Conservation (phyloP, 37 sponge, comb jelly and placozoan species). For the Hormiphora californensis region DNA sequence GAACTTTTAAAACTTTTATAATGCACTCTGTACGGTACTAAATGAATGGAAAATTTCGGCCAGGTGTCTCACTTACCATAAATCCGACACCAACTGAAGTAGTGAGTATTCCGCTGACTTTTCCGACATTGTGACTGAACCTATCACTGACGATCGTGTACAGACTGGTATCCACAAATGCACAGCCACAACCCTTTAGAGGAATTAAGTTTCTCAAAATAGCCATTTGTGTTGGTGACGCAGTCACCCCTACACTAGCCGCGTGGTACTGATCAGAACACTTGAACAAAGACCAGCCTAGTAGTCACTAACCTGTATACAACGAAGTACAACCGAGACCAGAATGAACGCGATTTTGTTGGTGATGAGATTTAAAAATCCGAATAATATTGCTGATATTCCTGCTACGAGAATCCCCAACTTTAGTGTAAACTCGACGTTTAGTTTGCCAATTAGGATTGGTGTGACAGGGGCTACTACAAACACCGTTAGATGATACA, state of each 20-base stretch:
- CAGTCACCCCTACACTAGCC: too few relatives aligned
- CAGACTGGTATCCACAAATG: constrained; percentile 48
- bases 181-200: constrained; percentile 45
- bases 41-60: background rate
- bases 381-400: background rate
- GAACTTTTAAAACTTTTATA: background rate
- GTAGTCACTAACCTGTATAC: background rate
- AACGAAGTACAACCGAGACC: constrained; percentile 4
- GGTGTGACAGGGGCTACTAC: constrained; percentile 23
- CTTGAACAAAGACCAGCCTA: too few relatives aligned
- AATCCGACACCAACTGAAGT: constrained; percentile 29
- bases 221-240: too few relatives aligned
- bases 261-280: too few relatives aligned
- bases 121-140: constrained; percentile 7
- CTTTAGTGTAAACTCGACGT: constrained; percentile 9
- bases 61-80: background rate
- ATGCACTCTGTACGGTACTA: background rate
- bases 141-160: constrained; percentile 6
- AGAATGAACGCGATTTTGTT: background rate
- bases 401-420: background rate
- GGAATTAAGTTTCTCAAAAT: background rate
- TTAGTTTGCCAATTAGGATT: background rate
- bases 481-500: constrained; percentile 11
- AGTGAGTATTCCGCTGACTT: constrained; percentile 25
- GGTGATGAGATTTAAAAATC: background rate